phyloP scores from a whole-genome alignment of 2,113 vertebrate species.

The Perognathus longimembris region DNA sequence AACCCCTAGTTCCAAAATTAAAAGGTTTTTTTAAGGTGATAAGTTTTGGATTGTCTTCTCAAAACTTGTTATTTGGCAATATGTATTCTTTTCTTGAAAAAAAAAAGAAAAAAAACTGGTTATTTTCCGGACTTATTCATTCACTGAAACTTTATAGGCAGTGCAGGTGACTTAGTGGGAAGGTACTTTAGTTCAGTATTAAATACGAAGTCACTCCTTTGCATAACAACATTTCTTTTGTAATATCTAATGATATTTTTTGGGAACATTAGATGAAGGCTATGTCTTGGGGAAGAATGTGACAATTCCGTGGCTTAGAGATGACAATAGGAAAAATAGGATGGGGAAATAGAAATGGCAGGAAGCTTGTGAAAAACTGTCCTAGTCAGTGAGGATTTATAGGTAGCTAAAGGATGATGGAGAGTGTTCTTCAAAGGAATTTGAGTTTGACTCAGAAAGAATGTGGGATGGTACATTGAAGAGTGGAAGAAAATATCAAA shows the following conservation, averaged over 20 bases:
- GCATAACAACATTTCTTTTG: background rate
- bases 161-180: background rate
- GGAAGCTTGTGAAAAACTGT: background rate
- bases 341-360: background rate
- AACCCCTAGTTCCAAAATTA: background rate
- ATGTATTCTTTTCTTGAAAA: background rate
- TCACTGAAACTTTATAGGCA: conserved; percentile 15
- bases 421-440: background rate
- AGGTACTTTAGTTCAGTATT: background rate
- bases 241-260: background rate
- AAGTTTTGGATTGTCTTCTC: background rate
- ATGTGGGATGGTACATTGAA: too few species aligned
- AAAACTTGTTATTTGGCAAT: conserved; percentile 1
- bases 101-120: background rate
- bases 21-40: background rate
- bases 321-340: background rate
- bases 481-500: background rate
- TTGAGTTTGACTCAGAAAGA: background rate
- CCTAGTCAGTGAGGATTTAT: background rate
- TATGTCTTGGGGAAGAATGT: background rate
- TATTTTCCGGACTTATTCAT: conserved; percentile 12
- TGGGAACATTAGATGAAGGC: background rate
- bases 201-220: background rate
- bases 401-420: background rate
- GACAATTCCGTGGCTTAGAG: background rate